These are phyloP conservation scores for Pao palembangensis DNA, from an alignment of 2,113 vertebrate genomes.

Conservation along the genomic window DNA sequence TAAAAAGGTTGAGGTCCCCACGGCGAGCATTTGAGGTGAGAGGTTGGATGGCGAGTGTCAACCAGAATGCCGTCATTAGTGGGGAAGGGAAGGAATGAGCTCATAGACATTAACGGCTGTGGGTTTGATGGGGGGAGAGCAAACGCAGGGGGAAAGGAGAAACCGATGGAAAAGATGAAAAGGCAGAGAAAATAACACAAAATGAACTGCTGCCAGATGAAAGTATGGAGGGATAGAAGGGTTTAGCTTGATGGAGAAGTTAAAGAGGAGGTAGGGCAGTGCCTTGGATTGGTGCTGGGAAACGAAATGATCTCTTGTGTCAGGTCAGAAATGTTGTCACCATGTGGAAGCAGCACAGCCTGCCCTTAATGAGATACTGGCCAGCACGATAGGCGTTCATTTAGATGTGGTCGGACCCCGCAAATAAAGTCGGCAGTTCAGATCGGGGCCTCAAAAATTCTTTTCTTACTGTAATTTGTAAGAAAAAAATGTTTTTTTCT, in stretches of 20 bases:
- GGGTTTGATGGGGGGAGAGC: slow-evolving; percentile 54
- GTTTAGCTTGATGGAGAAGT: slow-evolving; percentile 59
- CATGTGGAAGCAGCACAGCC: slow-evolving; percentile 4
- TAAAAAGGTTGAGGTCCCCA: slow-evolving; percentile 17
- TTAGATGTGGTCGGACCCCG: background rate
- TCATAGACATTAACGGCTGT: slow-evolving; percentile 67
- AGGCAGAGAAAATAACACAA: slow-evolving; percentile 65
- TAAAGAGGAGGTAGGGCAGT: slow-evolving; percentile 46
- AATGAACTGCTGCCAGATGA: slow-evolving; percentile 51
- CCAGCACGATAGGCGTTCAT: background rate
- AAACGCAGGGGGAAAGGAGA: slow-evolving; percentile 31
- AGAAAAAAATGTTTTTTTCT: background rate
- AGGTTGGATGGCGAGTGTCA: slow-evolving; percentile 61
- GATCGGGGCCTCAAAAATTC: background rate
- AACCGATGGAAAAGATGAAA: slow-evolving; percentile 76
- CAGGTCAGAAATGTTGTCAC: slow-evolving; percentile 22
- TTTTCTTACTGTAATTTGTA: background rate
- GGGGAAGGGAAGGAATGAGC: slow-evolving; percentile 74
- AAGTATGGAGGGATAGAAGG: slow-evolving; percentile 49
- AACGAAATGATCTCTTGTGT: slow-evolving; percentile 42
- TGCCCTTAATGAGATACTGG: background rate
- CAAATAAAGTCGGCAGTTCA: background rate
- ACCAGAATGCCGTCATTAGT: slow-evolving; percentile 61
- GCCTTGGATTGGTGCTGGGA: slow-evolving; percentile 52
- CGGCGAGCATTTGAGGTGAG: slow-evolving; percentile 57